A percentile compares a stretch with the other conserved stretches of the same genome.
phyloP scores from a whole-genome alignment of 64 coral and sea anemone genomes.

The Catalaphyllia jardinei region DNA sequence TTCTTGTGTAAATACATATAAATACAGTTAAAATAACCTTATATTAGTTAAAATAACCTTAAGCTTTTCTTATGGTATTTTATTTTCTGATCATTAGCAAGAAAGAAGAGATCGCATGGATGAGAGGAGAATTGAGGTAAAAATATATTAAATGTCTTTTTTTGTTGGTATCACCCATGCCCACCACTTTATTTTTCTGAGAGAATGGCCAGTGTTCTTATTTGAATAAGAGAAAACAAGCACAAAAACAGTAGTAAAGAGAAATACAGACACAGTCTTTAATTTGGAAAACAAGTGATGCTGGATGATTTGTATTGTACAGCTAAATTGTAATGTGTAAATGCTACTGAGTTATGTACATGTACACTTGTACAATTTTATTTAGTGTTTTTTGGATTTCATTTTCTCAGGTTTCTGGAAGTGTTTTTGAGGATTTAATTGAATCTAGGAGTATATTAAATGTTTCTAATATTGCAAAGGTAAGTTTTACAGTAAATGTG shows the following conservation, averaged over 20 bases:
- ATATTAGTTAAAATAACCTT: too few relatives aligned
- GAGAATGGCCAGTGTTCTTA: background rate
- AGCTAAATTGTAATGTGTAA: too few relatives aligned
- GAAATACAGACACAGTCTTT: too few relatives aligned
- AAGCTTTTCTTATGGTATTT: background rate
- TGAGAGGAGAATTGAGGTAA: slow-evolving; percentile 63
- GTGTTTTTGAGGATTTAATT: slow-evolving; percentile 55
- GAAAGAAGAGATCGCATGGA: slow-evolving; percentile 29
- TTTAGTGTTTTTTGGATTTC: too few relatives aligned
- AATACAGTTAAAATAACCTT: too few relatives aligned
- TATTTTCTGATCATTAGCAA: slow-evolving; percentile 7
- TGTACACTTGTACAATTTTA: too few relatives aligned
- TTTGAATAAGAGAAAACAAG: background rate
- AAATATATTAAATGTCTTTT: background rate
- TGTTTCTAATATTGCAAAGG: slow-evolving; percentile 45
- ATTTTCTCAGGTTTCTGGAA: slow-evolving; percentile 47
- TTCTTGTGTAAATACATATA: too few relatives aligned
- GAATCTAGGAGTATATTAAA: slow-evolving; percentile 38
- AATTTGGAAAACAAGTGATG: too few relatives aligned
- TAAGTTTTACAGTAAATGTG: background rate
- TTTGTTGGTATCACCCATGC: background rate
- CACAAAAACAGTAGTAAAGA: too few relatives aligned
- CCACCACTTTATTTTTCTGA: background rate
- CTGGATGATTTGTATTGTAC: too few relatives aligned
- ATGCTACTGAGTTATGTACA: too few relatives aligned